Percentiles rank a stretch among this genome's conserved stretches.
phyloP scores from a whole-genome alignment of 2,113 vertebrate genomes.

The Rattus rattus region DNA sequence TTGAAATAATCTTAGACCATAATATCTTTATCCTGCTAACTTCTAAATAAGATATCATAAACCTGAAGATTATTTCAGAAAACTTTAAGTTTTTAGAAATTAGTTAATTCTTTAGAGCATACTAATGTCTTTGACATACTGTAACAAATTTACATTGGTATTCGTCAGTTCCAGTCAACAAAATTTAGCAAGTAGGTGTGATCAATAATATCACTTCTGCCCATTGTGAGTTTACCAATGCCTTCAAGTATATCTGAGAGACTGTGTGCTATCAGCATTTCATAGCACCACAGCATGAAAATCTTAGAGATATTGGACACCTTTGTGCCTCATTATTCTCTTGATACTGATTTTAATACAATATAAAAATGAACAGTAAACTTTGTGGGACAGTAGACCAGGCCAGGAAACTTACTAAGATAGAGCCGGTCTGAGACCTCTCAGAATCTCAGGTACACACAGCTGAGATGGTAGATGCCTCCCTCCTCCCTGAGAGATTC shows the following conservation, averaged over 20 bases:
- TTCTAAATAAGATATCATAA: neutral
- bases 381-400: neutral
- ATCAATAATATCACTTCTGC: neutral
- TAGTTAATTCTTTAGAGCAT: neutral
- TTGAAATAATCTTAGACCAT: neutral
- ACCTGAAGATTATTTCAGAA: neutral
- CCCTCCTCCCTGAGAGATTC: too few relatives aligned
- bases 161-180: too few relatives aligned
- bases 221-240: neutral
- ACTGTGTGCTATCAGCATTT: neutral
- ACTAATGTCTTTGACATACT: neutral
- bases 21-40: neutral
- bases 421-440: too few relatives aligned
- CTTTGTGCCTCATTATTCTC: neutral
- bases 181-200: neutral
- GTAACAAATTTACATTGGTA: neutral
- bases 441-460: too few relatives aligned
- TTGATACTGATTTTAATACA: neutral
- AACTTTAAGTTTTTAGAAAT: neutral
- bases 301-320: neutral
- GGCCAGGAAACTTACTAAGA: too few relatives aligned
- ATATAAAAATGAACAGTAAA: neutral
- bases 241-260: too few relatives aligned
- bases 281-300: neutral
- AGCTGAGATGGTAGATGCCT: too few relatives aligned